Evolutionary conservation across 2,113 vertebrate genomes (phyloP).

Genomic region (Pongo pygmaeus): DNA sequence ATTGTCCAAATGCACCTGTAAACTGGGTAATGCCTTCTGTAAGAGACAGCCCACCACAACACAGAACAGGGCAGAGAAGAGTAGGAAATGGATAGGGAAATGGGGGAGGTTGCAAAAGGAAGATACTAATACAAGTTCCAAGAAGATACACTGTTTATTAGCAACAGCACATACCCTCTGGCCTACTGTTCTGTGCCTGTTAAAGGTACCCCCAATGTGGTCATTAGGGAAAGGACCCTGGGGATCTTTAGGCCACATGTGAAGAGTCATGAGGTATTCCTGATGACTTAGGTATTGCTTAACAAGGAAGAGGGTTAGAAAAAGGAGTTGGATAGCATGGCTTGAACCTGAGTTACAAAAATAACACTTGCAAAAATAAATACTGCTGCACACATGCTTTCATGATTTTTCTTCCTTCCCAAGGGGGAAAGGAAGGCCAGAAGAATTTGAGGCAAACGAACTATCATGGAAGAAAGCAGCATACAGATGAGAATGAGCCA

Average conservation of each 20-base stretch:
- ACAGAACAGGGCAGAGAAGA: background rate
- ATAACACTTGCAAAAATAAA: background rate
- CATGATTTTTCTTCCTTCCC: background rate
- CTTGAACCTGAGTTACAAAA: background rate
- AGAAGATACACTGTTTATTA: background rate
- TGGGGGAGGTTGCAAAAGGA: background rate
- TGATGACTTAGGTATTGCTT: background rate
- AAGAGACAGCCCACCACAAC: background rate
- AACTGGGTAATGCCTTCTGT: background rate
- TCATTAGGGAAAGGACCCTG: background rate
- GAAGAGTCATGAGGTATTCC: background rate
- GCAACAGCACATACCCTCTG: background rate
- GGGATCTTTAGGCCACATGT: background rate
- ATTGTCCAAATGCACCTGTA: background rate
- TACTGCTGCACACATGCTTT: fast-evolving
- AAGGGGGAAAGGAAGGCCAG: background rate
- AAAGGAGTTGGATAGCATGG: background rate
- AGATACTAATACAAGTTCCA: background rate
- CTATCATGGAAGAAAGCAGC: background rate
- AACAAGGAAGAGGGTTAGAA: background rate
- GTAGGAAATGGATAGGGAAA: background rate
- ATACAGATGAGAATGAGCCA: background rate
- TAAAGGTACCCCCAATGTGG: background rate
- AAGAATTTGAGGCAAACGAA: background rate
- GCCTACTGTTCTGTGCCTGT: background rate